Evolutionary conservation across 2,113 vertebrate species (phyloP), one percentile per base, ranked within the genome.

Genomic region (Sporophila hypoxantha): DNA sequence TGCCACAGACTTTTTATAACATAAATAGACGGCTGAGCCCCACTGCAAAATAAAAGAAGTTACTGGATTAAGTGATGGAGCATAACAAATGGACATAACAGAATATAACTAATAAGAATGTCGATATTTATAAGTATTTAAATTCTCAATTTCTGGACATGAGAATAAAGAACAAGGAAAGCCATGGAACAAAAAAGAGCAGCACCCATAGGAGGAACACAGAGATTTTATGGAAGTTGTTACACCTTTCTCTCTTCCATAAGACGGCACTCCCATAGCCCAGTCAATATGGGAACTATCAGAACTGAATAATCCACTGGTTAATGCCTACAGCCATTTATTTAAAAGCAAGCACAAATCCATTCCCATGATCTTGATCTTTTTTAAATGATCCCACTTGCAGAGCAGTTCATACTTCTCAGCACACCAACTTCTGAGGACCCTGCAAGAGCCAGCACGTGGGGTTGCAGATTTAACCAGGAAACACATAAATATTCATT

Each of bases 1-100:
- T 92, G 98, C 99, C 97, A 99, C 97, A 49, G 99, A 99, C 94
- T 99, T 99, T 96, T 99, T 99, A 65, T 99, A 99, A 95, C 99
- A 99, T 60, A 99, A 96, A 94, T 99, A 99, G 11, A 99, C 98
- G 12, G 99, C 98, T 69, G 99, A 99, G 41, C 99, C 99, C 99
- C 98, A 99, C 99, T 99, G 95, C 69, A 94, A 97, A 95, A 71
- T 29, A 89, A 92, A 93, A 91, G 46, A 85, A 92, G 27, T 30
- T 41, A 83, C 3, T 67, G 81, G 68, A 79, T 91, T 92, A 80
- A 6, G 1, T 59, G 30, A 74, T 15, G 14, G 73, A 80, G 17
- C 11, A 20, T 30, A 82, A 93, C 30, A 55, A 90, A 88, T 71
- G 23, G 15, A 56, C 17, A 12, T 42, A 73, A 62, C 5, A 47